A percentile compares a stretch with the other conserved stretches of the same genome.
Evolutionary conservation across 2,888 invertebrate species (phyloP).

Genomic region (Lucinisca nassula): DNA sequence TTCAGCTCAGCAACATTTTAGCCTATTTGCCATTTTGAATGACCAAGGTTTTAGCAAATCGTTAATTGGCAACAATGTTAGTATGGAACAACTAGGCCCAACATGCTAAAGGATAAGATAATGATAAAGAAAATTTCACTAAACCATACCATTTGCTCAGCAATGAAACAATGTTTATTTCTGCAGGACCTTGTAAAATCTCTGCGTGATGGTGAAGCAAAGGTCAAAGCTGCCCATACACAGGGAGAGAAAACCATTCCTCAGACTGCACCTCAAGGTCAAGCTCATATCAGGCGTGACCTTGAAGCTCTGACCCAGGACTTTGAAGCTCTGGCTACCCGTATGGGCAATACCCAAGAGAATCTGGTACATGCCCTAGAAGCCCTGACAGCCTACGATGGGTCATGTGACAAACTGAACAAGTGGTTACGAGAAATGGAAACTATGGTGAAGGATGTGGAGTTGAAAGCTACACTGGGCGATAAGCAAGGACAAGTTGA

Average conservation of each 20-base stretch:
- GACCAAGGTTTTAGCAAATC: no score
- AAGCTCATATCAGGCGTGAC: conserved; percentile 96
- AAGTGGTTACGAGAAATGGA: conserved; percentile 96
- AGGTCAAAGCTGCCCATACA: conserved; percentile 94
- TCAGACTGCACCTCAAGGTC: conserved; percentile 97
- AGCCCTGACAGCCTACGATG: conserved; percentile 92
- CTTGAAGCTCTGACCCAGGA: conserved; percentile 92
- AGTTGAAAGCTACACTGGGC: conserved; percentile 94
- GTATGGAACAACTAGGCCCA: no score
- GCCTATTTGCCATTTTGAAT: no score
- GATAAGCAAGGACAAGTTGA: conserved; percentile 94
- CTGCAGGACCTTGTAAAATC: conserved; percentile 83
- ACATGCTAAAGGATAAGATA: no score
- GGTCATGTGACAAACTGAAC: conserved; percentile 93
- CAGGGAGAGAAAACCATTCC: conserved; percentile 96
- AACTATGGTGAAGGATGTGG: conserved; percentile 94
- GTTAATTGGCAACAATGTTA: no score
- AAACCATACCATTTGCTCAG: no score
- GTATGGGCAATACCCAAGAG: conserved; percentile 94
- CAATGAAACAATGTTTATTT: no score
- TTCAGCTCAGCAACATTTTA: no score
- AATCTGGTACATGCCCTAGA: conserved; percentile 96
- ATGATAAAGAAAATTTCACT: no score
- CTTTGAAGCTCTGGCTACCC: conserved; percentile 96
- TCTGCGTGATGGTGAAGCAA: conserved; percentile 88